These are phyloP conservation scores for Nasonia giraulti DNA, from an alignment of 1,140 invertebrate genomes.

Conservation along the genomic window DNA sequence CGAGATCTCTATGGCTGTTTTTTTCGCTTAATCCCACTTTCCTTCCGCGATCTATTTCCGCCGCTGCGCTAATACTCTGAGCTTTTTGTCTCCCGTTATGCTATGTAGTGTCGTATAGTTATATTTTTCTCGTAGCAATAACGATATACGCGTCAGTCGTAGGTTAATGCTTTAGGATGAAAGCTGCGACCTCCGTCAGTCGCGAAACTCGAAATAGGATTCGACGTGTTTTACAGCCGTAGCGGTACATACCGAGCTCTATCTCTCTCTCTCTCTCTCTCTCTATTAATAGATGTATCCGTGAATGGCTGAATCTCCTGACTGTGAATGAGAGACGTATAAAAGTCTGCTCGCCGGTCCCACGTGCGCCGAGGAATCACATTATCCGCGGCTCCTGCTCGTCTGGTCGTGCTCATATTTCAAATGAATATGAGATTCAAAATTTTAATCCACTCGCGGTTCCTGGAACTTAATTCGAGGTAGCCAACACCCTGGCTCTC, in stretches of 20 bases:
- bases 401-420: too few species aligned
- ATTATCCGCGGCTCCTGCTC: background rate
- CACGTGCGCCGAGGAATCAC: background rate
- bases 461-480: too few species aligned
- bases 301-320: background rate
- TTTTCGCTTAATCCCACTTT: conserved; percentile 32
- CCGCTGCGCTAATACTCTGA: too few species aligned
- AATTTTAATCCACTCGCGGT: too few species aligned
- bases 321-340: background rate
- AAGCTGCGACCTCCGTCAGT: background rate
- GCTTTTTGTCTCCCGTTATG: background rate
- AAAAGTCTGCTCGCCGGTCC: background rate
- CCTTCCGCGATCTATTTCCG: conserved; percentile 14
- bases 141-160: too few species aligned
- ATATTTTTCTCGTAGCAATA: too few species aligned
- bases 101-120: too few species aligned
- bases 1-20: too few species aligned
- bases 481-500: too few species aligned
- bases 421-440: too few species aligned
- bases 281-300: background rate
- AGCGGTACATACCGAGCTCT: background rate
- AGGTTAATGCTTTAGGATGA: too few species aligned
- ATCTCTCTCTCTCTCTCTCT: background rate
- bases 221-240: background rate
- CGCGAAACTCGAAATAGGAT: background rate